Base-by-base conservation (phyloP, 2,113 vertebrate species). In the Antigone vipio region DNA sequence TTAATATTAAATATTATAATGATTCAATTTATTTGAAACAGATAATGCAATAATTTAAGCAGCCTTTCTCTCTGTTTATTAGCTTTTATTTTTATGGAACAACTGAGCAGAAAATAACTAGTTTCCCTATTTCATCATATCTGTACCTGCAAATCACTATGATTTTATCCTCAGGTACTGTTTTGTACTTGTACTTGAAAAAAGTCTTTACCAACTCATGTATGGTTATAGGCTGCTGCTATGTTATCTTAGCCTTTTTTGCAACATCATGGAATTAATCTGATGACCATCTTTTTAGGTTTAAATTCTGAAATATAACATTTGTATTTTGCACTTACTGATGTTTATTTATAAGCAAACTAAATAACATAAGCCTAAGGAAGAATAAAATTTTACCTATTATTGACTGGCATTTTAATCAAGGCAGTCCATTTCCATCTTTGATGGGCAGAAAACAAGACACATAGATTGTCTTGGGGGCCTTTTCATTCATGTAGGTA, bases 381-480 rank as follows among this genome's bases (percentile, higher is more conserved):
- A 96, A 91, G 79, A 96, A 91, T 81, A 95, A 93, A 97, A 95
- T 82, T 85, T 96, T 95, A 94, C 94, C 87, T 97, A 79, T 92
- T 97, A 94, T 93, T 98, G 88, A 79, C 77, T 74, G 63, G 62
- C 38, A 84, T 73, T 88, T 98, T 97, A 97, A 94, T 74, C 88
- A 98, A 96, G 59, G 87, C 45, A 88, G 91, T 96, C 95, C 23
- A 85, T 96, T 94, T 93, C 91, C 29, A 59, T 75, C 88, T 86
- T 68, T 63, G 79, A 92, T 87, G 71, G 87, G 44, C 58, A 78
- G 53, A 81, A 63, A 88, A 87, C 8, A 77, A 77, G 82, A 89
- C 73, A 74, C 34, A 85, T 9, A 90, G 52, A 83, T 91, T 4
- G 11, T 92, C 42, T 21, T 67, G 27, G 58, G 14, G 60, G 30